A percentile compares a stretch with the other conserved stretches of the same genome.
phyloP scores from a whole-genome alignment of 2,797 vertebrate species.

The Lepilemur septentrionalis region DNA sequence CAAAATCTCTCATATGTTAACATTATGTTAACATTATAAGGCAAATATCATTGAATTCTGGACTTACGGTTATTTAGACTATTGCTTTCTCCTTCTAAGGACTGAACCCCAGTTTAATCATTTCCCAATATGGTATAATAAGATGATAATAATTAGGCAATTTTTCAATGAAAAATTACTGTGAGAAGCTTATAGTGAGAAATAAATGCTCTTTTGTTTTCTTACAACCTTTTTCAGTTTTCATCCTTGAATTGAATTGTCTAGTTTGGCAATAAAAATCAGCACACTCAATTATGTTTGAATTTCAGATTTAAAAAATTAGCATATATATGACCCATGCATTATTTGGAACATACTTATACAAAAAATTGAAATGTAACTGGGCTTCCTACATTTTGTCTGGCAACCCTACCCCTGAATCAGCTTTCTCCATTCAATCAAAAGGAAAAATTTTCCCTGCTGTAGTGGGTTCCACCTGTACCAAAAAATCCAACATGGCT shows the following conservation, averaged over 20 bases:
- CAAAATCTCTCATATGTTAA: not conserved
- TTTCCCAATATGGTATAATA: not conserved
- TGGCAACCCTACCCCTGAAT: not conserved
- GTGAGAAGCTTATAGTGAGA: not conserved
- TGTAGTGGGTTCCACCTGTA: not conserved
- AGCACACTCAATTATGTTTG: not conserved
- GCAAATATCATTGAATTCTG: not conserved
- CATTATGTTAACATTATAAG: not conserved
- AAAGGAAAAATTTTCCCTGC: not conserved
- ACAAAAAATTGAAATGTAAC: not conserved
- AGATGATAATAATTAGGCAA: not conserved
- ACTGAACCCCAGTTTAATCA: not conserved
- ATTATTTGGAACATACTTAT: not conserved
- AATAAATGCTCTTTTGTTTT: not conserved
- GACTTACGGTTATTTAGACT: not conserved
- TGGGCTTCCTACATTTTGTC: not conserved
- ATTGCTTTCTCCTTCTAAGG: not conserved
- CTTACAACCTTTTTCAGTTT: not conserved
- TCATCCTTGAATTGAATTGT: not conserved
- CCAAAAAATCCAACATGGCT: not conserved
- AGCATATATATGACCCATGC: not conserved
- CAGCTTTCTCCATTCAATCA: not conserved
- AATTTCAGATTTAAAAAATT: not conserved
- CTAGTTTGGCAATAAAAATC: not conserved
- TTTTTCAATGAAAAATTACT: not conserved